Evolutionary conservation across 2,797 vertebrate species (phyloP), one percentile per base, ranked within the genome.

Genomic region (Malacoctenus gilli): DNA sequence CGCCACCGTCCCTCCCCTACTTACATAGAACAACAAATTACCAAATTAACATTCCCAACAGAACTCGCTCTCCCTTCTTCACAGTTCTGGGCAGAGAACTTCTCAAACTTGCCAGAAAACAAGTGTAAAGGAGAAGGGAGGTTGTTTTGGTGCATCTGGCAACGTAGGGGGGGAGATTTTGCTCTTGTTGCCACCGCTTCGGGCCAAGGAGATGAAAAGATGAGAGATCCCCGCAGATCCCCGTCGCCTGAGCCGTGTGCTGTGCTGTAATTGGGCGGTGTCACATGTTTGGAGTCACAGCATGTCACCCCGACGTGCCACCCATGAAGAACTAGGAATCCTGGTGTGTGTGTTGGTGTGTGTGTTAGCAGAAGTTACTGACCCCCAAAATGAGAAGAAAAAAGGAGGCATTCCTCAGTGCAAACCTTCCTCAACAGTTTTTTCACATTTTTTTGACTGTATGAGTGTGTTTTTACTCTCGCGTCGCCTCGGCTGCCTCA

Each of bases 1-100:
- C 47, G 21, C 39, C 55, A 28, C 37, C 46, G 42, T 73, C 66
- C 75, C 39, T 55, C 68, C 72, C 46, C 44, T 59, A 57, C 79
- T 82, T 81, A 86, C 80, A 75, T 82, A 80, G 86, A 87, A 88
- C 77, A 84, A 86, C 85, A 86, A 89, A 89, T 89, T 87, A 86
- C 75, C 83, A 87, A 88, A 89, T 89, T 85, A 89, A 87, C 87
- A 86, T 88, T 89, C 87, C 60, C 77, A 76, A 79, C 80, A 72
- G 82, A 59, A 58, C 68, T 73, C 66, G 56, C 68, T 73, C 74
- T 82, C 63, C 65, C 74, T 77, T 68, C 74, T 77, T 68, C 79
- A 76, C 64, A 80, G 79, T 60, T 70, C 78, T 80, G 79, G 75
- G 75, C 78, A 83, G 36, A 77, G 75, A 64, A 53, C 9, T 61